Percentiles rank a stretch among this genome's conserved stretches.
Conservation (phyloP, 2,113 vertebrate genomes). For the Plectropomus leopardus region DNA sequence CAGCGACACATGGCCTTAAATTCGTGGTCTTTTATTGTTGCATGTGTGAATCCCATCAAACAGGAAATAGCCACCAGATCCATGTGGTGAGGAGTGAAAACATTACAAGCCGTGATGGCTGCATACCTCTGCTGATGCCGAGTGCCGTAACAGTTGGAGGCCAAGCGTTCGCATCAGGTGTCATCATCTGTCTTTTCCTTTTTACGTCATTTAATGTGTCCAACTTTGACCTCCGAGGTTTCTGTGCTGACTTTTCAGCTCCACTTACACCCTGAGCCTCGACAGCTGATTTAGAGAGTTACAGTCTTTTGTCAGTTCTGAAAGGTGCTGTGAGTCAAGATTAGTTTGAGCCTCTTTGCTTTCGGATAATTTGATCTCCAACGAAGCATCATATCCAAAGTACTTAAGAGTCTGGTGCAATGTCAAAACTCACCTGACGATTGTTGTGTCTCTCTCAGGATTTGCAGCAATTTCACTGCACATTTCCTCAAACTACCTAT, state of each 20-base stretch:
- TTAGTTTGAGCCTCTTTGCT: too few relatives aligned
- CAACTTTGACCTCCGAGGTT: slow-evolving; percentile 31
- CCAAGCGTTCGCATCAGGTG: slow-evolving; percentile 23
- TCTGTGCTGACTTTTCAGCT: slow-evolving; percentile 23
- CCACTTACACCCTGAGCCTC: background rate
- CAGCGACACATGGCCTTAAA: background rate
- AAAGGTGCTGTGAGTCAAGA: background rate
- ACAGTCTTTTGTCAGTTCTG: background rate
- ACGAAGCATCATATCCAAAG: too few relatives aligned
- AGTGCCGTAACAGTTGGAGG: slow-evolving; percentile 47
- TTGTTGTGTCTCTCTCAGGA: too few relatives aligned
- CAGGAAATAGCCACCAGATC: slow-evolving; percentile 57
- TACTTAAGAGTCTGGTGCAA: background rate
- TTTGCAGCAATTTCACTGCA: background rate
- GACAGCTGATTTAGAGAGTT: slow-evolving; percentile 17
- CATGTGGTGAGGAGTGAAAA: slow-evolving; percentile 63
- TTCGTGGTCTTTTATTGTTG: slow-evolving; percentile 25
- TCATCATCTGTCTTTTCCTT: slow-evolving; percentile 56
- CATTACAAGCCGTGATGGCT: slow-evolving; percentile 64
- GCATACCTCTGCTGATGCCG: slow-evolving; percentile 42
- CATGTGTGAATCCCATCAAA: slow-evolving; percentile 46
- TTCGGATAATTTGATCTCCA: too few relatives aligned
- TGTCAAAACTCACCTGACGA: background rate
- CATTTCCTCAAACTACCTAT: too few relatives aligned
- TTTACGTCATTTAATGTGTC: slow-evolving; percentile 40